phyloP scores from a whole-genome alignment of 2,113 vertebrate genomes.

The Hypocryptadius cinnamomeus region DNA sequence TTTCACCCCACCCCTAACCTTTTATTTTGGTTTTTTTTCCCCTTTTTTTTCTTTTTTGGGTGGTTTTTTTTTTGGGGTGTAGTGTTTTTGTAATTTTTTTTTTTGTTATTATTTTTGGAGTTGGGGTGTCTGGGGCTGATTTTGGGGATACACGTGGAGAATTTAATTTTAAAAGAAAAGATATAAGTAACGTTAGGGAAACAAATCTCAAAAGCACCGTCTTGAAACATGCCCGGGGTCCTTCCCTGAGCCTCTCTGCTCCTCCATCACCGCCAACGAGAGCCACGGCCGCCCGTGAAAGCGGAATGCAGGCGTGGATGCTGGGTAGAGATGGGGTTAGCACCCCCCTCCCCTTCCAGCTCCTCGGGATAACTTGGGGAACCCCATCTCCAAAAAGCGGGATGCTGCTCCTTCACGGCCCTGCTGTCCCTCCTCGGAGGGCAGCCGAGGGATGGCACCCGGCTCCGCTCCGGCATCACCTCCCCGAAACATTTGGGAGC shows the following conservation, averaged over 20 bases:
- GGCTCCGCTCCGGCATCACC: neutral
- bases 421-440: neutral
- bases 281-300: neutral
- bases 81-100: neutral
- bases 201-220: neutral
- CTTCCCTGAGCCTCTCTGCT: neutral
- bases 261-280: neutral
- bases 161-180: neutral
- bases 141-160: neutral
- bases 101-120: neutral
- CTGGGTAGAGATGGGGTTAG: neutral
- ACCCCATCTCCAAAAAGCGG: neutral
- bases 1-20: neutral
- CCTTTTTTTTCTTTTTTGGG: neutral
- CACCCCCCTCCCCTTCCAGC: neutral
- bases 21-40: neutral
- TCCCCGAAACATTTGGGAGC: neutral
- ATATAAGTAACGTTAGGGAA: neutral
- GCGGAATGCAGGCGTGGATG: neutral
- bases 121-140: neutral
- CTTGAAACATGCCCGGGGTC: neutral
- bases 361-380: neutral
- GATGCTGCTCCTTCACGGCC: neutral
- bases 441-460: neutral
- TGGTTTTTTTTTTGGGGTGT: neutral